A percentile compares a stretch with the other conserved stretches of the same genome.
Evolutionary conservation across 2,888 invertebrate species (phyloP).

Genomic region (Lycocerus yunnanus): DNA sequence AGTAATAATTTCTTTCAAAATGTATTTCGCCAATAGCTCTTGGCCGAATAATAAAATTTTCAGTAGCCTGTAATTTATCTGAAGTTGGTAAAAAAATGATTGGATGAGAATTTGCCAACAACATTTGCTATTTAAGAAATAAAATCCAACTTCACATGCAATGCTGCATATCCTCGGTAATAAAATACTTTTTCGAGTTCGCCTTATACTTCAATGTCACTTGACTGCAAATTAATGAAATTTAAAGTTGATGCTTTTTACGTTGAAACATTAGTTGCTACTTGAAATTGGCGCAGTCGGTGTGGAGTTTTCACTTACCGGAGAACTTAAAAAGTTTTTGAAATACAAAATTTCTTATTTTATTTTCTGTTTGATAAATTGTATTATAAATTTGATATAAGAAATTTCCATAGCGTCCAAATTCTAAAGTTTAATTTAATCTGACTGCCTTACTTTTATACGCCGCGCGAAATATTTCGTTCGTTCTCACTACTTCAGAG

Average conservation of each 20-base stretch:
- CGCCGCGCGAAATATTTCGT: not conserved
- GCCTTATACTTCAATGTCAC: not conserved
- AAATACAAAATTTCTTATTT: not conserved
- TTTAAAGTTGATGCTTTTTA: not conserved
- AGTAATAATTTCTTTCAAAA: not conserved
- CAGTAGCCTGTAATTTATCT: not conserved
- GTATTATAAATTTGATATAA: not conserved
- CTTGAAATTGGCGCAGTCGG: not conserved
- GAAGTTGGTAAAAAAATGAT: not conserved
- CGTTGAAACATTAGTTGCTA: not conserved
- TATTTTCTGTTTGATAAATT: not conserved
- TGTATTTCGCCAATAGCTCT: not conserved
- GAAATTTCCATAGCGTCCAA: not conserved
- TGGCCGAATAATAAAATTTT: not conserved
- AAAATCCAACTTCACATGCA: not conserved
- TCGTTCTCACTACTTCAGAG: not conserved
- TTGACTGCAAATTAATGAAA: not conserved
- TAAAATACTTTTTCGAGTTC: not conserved
- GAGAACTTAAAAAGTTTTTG: not conserved
- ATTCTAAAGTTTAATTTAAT: not conserved
- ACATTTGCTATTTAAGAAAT: not conserved
- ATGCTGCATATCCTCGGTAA: not conserved
- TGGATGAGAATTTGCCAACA: not conserved
- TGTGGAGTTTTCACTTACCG: not conserved
- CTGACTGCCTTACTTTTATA: not conserved